Evolutionary conservation across 1,140 invertebrate genomes (phyloP), one percentile per base, ranked within the genome.

Genomic region (Nilaparvata lugens): DNA sequence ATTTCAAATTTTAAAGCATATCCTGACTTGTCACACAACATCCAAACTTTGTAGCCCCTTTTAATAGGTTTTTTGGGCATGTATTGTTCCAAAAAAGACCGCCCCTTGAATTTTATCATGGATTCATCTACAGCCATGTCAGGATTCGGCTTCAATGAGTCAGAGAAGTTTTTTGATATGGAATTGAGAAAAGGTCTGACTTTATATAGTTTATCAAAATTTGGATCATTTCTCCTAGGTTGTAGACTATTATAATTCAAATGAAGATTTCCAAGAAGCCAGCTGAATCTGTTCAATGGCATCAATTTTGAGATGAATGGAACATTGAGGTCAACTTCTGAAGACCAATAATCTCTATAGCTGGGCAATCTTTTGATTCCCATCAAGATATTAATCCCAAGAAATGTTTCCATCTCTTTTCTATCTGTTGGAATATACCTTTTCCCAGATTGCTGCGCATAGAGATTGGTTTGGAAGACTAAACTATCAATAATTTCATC

Each of bases 221-320:
- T 43, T 55, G 56, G 55, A 28, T 65, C 21, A 31, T 48, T 35
- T 54, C 52, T 60, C n/a, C 21, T 16, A 28, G 66, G 66, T 57
- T 62, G 51, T 13, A 63, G 11, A 52, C 16, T 38, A 60, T 71
- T 69, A 54, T 70, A 59, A 63, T 67, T 70, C 7, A 70, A 16
- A 62, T 70, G 70, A 11, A 71, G 40, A 60, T 71, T 56, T 25
- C 62, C 56, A 52, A 74, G 64, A 57, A 73, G 54, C 62, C 71
- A 73, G 53, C 71, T 67, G 61, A 75, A 76, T 40, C 74, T 52
- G 63, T 74, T 74, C n/a, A 74, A 53, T 48, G 69, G 58, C 72
- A 76, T 76, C 35, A 71, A 40, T 55, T 58, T 64, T 60, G 67
- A 63, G 48, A 76, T 71, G 60, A 70, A 70, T 52, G 66, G 31